phyloP scores from a whole-genome alignment of 2,797 vertebrate species.

The Ammospiza maritima region DNA sequence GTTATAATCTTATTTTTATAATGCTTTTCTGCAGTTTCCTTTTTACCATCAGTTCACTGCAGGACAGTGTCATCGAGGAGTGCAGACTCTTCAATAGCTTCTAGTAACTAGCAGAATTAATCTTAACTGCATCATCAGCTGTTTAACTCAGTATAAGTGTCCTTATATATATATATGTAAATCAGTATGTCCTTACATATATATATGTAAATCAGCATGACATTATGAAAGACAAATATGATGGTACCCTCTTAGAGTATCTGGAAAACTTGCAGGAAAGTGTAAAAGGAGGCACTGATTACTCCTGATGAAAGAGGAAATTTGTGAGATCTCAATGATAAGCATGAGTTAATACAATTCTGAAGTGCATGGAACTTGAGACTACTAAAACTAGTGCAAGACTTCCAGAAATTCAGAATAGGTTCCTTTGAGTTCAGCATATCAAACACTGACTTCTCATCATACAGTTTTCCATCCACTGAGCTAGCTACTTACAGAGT shows the following conservation, averaged over 20 bases:
- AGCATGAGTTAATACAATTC: neutral
- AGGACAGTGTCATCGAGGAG: neutral
- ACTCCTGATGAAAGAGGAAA: neutral
- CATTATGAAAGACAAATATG: neutral
- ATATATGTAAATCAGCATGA: neutral
- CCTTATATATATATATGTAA: neutral
- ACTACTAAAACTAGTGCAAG: neutral
- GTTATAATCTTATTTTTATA: neutral
- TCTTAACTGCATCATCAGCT: neutral
- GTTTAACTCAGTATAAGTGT: neutral
- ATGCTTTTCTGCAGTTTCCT: neutral
- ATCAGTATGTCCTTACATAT: neutral
- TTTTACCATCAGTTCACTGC: neutral
- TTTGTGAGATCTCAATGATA: neutral
- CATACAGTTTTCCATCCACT: neutral
- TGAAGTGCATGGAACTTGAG: neutral
- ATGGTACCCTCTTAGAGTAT: neutral
- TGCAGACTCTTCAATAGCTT: neutral
- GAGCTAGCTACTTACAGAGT: neutral
- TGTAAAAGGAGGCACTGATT: neutral
- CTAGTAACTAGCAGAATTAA: neutral
- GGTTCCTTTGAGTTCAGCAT: neutral
- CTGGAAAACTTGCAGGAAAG: neutral
- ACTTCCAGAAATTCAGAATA: neutral
- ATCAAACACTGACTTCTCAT: neutral